Base-by-base conservation (phyloP, 2,888 invertebrate species). In the Mythimna vitellina region DNA sequence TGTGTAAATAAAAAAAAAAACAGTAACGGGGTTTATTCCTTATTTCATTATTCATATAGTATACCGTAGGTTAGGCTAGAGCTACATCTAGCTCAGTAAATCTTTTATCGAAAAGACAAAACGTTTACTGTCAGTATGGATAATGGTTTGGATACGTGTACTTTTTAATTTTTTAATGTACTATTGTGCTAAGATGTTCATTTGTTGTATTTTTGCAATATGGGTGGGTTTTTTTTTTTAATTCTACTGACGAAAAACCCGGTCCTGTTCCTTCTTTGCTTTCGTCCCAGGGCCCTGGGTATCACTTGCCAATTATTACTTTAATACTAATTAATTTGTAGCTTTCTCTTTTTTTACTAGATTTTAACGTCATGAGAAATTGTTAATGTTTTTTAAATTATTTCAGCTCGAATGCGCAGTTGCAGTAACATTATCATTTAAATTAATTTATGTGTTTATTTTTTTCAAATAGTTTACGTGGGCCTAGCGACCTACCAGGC, bases 141-240 rank as follows among this genome's bases (percentile, higher is more conserved):
- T 46, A 46, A 46, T 12, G 12, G 14, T 46, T 17, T 46, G 38
- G 38, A 42, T 42, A 42, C 14, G 42, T 42, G 42, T 14, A 12
- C 7, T 49, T 49, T 49, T 49, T 38, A 42, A 42, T 32, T n/a
- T 46, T 53, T 9, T 7, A 25, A 9, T 35, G 29, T 20, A 1
- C n/a, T 62, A 25, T 35, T 25, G 12, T 3, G n/a, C 14, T 49
- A 46, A 22, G 20, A 63, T 57, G 1, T 72, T 42, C 3, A 64
- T 32, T 65, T 51, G n/a, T 71, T 46, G 12, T 32, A 35, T 62
- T 63, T 25, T n/a, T 35, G 10, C 12, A 8, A 17, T 58, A 58
- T 25, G 17, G n/a, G 49, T 73, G 73, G 29, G n/a, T n/a, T n/a
- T n/a, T n/a, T n/a, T n/a, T n/a, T n/a, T n/a, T n/a, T n/a, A n/a